Conservation (phyloP, 2,113 vertebrate genomes). For the Camelus bactrianus region DNA sequence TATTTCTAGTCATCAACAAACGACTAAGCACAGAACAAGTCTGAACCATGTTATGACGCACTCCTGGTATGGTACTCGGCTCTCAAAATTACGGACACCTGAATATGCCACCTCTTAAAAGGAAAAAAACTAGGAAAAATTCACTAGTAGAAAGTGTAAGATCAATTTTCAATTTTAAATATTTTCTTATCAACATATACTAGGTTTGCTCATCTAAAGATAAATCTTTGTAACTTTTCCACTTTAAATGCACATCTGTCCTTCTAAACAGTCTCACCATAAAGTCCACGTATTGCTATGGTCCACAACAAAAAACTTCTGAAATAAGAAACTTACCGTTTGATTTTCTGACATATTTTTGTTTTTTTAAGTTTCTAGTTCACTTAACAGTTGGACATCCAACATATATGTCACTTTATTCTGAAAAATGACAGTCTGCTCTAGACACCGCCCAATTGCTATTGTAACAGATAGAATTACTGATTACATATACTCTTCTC, state of each 20-base stretch:
- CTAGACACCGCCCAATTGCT: constrained; percentile 50
- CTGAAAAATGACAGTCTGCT: constrained; percentile 63
- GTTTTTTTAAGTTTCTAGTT: constrained; percentile 51
- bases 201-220: not conserved
- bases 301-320: constrained; percentile 35
- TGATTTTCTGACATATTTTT: constrained; percentile 47
- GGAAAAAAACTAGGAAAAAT: not conserved
- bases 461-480: constrained; percentile 66
- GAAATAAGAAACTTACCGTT: constrained; percentile 15
- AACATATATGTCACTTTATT: constrained; percentile 68
- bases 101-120: not conserved
- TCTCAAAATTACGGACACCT: constrained; percentile 35
- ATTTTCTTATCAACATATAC: not conserved
- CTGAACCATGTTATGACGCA: not conserved
- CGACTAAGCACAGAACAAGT: not conserved
- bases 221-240: not conserved
- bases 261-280: not conserved
- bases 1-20: constrained; percentile 44
- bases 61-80: not conserved
- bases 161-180: constrained; percentile 16
- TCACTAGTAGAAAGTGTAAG: constrained; percentile 7
- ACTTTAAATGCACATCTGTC: not conserved
- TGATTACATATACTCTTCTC: constrained; percentile 63
- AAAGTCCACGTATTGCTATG: not conserved
- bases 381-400: constrained; percentile 66